These are phyloP conservation scores for Momotus momota DNA, from an alignment of 2,797 vertebrate species.

Conservation along the genomic window DNA sequence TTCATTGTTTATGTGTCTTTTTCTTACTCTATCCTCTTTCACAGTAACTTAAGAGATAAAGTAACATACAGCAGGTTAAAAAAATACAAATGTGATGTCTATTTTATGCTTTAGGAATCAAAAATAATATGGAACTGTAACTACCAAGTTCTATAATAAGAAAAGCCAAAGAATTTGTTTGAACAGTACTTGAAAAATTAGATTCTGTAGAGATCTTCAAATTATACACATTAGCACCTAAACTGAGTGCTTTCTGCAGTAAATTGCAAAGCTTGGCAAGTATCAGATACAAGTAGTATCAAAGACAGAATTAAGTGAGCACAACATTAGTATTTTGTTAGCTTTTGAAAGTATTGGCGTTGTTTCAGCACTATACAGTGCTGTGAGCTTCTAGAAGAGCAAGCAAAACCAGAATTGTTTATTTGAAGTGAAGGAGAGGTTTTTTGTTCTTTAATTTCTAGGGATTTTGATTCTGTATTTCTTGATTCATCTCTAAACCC, in stretches of 20 bases:
- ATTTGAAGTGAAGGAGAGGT: background rate
- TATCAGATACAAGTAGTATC: background rate
- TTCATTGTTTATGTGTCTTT: background rate
- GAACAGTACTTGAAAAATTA: background rate
- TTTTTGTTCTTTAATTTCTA: background rate
- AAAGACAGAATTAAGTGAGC: background rate
- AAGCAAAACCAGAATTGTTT: background rate
- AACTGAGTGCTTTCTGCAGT: background rate
- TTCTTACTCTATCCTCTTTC: background rate
- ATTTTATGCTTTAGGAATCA: background rate
- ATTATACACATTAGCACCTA: background rate
- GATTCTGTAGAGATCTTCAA: background rate
- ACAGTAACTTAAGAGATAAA: background rate
- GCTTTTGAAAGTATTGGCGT: background rate
- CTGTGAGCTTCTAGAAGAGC: background rate
- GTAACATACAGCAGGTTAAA: background rate
- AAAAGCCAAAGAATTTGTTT: background rate
- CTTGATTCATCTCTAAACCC: background rate
- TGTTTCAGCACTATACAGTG: background rate
- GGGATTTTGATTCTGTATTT: background rate
- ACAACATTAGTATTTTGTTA: background rate
- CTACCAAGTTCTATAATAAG: background rate
- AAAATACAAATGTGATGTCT: background rate
- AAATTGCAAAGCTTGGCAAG: background rate
- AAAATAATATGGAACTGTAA: background rate